Evolutionary conservation across 2,888 invertebrate genomes (phyloP), one percentile per base, ranked within the genome.

Genomic region (Drosophila neutralis): DNA sequence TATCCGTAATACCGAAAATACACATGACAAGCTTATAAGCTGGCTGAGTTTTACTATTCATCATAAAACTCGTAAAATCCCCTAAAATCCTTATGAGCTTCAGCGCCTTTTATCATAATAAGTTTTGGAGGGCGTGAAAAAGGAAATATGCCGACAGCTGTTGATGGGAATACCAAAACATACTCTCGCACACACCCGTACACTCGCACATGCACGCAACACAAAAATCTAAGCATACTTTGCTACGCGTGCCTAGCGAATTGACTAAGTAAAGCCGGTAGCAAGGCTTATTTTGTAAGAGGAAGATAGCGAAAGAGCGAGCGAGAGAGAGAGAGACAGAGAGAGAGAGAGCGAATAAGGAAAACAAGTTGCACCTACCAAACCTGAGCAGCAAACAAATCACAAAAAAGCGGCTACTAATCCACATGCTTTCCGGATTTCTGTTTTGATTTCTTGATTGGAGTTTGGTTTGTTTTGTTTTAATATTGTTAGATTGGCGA

Each of bases 321-420:
- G 2, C 21, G 33, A 42, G 49, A 36, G 59, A 48, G 24, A n/a
- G 38, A 31, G 42, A 10, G 29, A 36, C 35, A 10, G 29, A 36
- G 27, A 29, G 29, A 38, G 38, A 52, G 42, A 36, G 57, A 33
- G n/a, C n/a, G 45, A 42, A 45, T 24, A 45, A 59, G 36, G 29
- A 24, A 58, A 42, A 54, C 15, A 53, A 60, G 60, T 72, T 63
- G 64, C 83, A 92, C 93, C 87, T 92, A 93, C 93, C 93, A 75
- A 92, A 89, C 90, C 91, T 90, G 82, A 92, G 90, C 80, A 92
- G 91, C 83, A 92, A 89, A 89, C 92, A 90, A 90, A 92, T 89
- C 83, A 91, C 87, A 87, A 92, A 91, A 82, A 92, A 86, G 92
- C 92, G 92, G 89, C 92, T 92, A 91, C 92, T 93, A 92, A 92